Conservation (phyloP, 2,797 vertebrate genomes). For the Lutjanus argentimaculatus region DNA sequence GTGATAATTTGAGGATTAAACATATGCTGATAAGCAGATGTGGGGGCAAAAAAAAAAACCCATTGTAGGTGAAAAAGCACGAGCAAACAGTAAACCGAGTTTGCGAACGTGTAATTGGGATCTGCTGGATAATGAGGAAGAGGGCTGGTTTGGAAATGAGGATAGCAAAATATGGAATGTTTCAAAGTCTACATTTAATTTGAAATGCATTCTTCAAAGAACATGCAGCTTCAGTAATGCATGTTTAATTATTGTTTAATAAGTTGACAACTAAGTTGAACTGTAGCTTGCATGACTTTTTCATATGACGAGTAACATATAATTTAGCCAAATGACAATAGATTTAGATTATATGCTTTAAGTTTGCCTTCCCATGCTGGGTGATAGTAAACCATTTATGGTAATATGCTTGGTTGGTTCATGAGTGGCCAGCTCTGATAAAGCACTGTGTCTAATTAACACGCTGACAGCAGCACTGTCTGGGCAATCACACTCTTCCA, state of each 20-base stretch:
- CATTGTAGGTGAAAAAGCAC: constrained; percentile 40
- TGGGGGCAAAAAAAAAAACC: not conserved
- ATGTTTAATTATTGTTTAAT: constrained; percentile 43
- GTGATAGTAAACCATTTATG: constrained; percentile 75
- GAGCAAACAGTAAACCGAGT: constrained; percentile 33
- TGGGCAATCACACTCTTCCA: constrained; percentile 83
- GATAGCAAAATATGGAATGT: constrained; percentile 39
- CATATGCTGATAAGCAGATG: constrained; percentile 44
- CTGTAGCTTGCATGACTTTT: not conserved
- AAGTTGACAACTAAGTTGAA: constrained; percentile 9
- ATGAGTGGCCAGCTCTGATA: constrained; percentile 84
- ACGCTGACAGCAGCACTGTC: constrained; percentile 84
- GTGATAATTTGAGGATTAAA: constrained; percentile 46
- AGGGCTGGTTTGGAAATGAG: constrained; percentile 49
- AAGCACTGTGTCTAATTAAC: constrained; percentile 87
- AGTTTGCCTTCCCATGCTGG: constrained; percentile 41
- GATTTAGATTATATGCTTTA: constrained; percentile 54
- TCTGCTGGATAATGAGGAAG: constrained; percentile 57
- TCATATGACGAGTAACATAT: constrained; percentile 33
- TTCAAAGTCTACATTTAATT: constrained; percentile 47
- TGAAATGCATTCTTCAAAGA: constrained; percentile 38
- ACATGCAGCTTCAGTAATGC: constrained; percentile 42
- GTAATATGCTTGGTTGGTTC: constrained; percentile 71
- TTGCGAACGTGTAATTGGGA: constrained; percentile 51
- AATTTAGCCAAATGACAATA: constrained; percentile 53